These are phyloP conservation scores for Ahaetulla prasina DNA, from an alignment of 2,113 vertebrate species.

Conservation along the genomic window DNA sequence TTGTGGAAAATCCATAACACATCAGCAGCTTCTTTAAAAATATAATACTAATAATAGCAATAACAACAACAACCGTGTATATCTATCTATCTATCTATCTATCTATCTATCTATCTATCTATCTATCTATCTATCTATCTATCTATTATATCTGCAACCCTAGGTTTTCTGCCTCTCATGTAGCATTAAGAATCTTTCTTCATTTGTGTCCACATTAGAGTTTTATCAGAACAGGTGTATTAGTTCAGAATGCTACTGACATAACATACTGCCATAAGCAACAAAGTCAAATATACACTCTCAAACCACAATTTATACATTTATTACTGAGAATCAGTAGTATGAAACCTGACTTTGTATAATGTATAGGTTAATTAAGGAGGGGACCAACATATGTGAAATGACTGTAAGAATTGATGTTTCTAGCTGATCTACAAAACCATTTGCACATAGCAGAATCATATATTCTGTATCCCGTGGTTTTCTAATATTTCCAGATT, in stretches of 20 bases:
- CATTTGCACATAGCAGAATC: not conserved
- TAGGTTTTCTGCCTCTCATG: too few relatives aligned
- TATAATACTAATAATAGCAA: too few relatives aligned
- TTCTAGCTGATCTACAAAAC: not conserved
- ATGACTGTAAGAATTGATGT: not conserved
- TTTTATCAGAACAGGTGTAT: not conserved
- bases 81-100: too few relatives aligned
- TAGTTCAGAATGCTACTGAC: not conserved
- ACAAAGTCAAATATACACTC: not conserved
- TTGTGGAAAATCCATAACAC: too few relatives aligned
- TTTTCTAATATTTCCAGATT: not conserved
- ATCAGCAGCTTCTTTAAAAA: too few relatives aligned
- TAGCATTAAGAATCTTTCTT: not conserved
- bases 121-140: too few relatives aligned
- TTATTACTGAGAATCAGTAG: not conserved
- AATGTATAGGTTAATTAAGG: not conserved
- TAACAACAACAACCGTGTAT: too few relatives aligned
- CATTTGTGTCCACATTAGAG: not conserved
- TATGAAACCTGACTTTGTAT: not conserved
- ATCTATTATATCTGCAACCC: too few relatives aligned
- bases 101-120: too few relatives aligned
- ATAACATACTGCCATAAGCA: not conserved
- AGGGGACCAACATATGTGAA: not conserved
- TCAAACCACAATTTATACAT: not conserved
- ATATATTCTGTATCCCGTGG: too few relatives aligned